phyloP scores from a whole-genome alignment of 2,888 invertebrate species.

The Schrankia costaestrigalis region DNA sequence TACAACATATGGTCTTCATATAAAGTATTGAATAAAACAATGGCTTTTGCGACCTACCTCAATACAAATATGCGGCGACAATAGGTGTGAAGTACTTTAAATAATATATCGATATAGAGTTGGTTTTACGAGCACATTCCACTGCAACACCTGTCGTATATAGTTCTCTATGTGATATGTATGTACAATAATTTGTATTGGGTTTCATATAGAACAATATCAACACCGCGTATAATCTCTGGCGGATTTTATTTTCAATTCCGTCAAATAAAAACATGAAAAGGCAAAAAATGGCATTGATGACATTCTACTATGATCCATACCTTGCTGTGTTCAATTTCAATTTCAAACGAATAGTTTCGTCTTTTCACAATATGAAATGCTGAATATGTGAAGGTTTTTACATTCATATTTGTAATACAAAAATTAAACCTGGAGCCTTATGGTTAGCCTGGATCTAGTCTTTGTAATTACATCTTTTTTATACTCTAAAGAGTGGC shows the following conservation, averaged over 20 bases:
- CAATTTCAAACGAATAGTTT: too few species aligned
- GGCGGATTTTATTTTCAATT: slow-evolving; percentile 5
- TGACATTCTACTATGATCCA: too few species aligned
- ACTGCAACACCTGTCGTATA: slow-evolving; percentile 60
- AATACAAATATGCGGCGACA: slow-evolving; percentile 54
- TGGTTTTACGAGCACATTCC: slow-evolving; percentile 65
- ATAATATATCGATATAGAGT: slow-evolving; percentile 64
- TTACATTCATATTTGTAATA: too few species aligned
- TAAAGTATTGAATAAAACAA: slow-evolving; percentile 21
- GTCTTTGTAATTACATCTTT: too few species aligned
- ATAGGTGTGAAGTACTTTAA: slow-evolving; percentile 61
- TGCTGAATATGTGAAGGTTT: too few species aligned
- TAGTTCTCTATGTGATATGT: slow-evolving; percentile 28
- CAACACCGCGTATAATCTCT: slow-evolving; percentile 4
- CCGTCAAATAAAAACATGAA: too few species aligned
- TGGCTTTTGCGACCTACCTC: slow-evolving; percentile 30
- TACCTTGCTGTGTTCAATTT: too few species aligned
- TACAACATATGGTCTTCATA: slow-evolving; percentile 7
- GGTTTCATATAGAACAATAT: slow-evolving; percentile 10
- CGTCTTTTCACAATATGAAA: too few species aligned
- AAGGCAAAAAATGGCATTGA: too few species aligned
- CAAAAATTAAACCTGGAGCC: too few species aligned
- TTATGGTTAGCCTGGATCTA: too few species aligned
- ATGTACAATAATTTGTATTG: slow-evolving; percentile 23
- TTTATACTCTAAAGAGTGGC: too few species aligned